Evolutionary conservation across 2,888 invertebrate genomes (phyloP).

Genomic region (Drosophila mulleri): DNA sequence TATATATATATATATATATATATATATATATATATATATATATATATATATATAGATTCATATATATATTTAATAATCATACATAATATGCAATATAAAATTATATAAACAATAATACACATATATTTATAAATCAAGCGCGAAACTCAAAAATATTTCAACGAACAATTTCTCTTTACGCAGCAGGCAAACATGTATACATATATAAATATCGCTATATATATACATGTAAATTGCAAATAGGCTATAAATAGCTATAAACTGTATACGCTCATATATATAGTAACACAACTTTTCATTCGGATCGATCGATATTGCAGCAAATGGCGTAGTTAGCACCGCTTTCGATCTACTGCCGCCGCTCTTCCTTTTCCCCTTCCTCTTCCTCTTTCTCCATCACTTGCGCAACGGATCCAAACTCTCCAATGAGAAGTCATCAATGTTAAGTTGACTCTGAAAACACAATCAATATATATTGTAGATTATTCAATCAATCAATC

Average conservation of each 20-base stretch:
- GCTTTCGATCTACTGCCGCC: conserved; percentile 9
- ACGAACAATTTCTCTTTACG: conserved; percentile 18
- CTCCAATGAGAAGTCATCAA: conserved; percentile 96
- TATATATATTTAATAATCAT: conserved; percentile 59
- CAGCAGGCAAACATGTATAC: conserved; percentile 48
- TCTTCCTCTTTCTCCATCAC: conserved; percentile 59
- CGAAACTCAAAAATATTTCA: conserved; percentile 33
- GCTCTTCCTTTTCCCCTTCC: background rate
- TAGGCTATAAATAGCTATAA: conserved; percentile 25
- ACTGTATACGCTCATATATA: conserved; percentile 32
- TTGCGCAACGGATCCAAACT: conserved; percentile 96
- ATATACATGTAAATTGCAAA: conserved; percentile 30
- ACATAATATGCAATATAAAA: conserved; percentile 65
- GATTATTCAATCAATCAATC: background rate
- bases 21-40: conserved; percentile 66
- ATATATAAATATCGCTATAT: conserved; percentile 31
- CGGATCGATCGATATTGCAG: conserved; percentile 35
- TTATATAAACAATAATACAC: conserved; percentile 79
- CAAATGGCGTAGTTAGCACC: conserved; percentile 72
- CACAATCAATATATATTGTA: conserved; percentile 9
- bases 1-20: too few species aligned
- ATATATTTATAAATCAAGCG: conserved; percentile 56
- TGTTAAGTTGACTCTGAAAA: conserved; percentile 87
- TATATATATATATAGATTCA: conserved; percentile 39
- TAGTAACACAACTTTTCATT: conserved; percentile 32